Evolutionary conservation across 2,113 vertebrate genomes (phyloP).

Genomic region (Sylvia atricapilla): DNA sequence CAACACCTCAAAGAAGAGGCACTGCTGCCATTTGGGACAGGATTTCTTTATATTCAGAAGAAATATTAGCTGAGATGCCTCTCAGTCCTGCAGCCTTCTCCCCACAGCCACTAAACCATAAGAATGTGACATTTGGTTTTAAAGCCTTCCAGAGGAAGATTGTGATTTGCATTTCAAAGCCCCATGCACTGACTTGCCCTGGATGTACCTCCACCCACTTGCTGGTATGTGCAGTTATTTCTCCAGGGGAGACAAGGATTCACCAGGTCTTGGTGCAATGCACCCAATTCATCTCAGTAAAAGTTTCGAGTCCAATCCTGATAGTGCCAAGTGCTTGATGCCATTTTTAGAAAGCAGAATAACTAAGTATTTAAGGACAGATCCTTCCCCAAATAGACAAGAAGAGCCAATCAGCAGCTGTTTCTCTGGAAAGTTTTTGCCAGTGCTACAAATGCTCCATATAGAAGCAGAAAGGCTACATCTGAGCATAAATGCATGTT

Average conservation of each 20-base stretch:
- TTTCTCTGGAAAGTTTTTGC: constrained; percentile 45
- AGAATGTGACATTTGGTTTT: not conserved
- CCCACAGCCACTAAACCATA: not conserved
- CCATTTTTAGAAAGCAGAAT: constrained; percentile 37
- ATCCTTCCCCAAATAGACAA: constrained; percentile 36
- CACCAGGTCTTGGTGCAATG: not conserved
- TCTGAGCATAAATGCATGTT: constrained; percentile 32
- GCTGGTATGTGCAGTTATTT: not conserved
- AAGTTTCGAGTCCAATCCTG: not conserved
- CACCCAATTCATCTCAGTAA: not conserved
- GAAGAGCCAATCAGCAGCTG: constrained; percentile 34
- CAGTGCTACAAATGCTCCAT: not conserved
- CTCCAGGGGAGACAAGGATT: not conserved
- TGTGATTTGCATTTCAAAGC: not conserved
- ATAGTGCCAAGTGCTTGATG: not conserved
- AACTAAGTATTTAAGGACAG: constrained; percentile 40
- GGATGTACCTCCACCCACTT: not conserved
- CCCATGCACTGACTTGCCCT: not conserved
- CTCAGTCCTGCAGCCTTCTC: not conserved
- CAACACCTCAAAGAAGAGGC: not conserved
- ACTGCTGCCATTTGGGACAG: not conserved
- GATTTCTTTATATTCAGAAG: not conserved
- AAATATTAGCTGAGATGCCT: not conserved
- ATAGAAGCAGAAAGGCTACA: constrained; percentile 30
- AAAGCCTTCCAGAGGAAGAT: not conserved